Conservation (phyloP, 2,888 invertebrate species). For the Stenolophus ochropezus region DNA sequence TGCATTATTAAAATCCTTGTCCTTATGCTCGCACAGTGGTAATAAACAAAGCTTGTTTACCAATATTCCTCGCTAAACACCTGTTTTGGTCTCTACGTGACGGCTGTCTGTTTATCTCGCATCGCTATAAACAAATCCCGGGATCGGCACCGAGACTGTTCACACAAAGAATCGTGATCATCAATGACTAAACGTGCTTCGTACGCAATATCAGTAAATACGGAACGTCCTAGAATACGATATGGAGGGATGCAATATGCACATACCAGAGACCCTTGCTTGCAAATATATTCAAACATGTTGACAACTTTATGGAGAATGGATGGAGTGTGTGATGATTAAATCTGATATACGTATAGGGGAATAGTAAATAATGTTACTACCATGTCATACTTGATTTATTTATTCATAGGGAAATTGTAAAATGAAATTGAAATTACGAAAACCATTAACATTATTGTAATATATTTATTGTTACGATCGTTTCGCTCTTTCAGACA, state of each 20-base stretch:
- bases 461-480: too few species aligned
- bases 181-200: conserved; percentile 46
- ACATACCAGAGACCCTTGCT: conserved; percentile 40
- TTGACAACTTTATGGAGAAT: conserved; percentile 41
- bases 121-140: conserved; percentile 19
- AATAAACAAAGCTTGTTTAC: neutral
- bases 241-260: neutral
- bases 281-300: conserved; percentile 45
- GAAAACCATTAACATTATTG: neutral
- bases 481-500: too few species aligned
- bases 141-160: neutral
- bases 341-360: conserved; percentile 19
- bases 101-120: neutral
- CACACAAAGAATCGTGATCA: conserved; percentile 51
- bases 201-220: neutral
- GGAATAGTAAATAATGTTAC: neutral
- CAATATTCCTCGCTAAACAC: neutral
- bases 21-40: too few species aligned
- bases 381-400: neutral
- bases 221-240: neutral
- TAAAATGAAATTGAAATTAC: neutral
- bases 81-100: neutral
- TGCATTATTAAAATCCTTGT: too few species aligned
- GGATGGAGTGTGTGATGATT: neutral
- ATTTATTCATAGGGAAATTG: neutral